phyloP scores from a whole-genome alignment of 1,140 invertebrate genomes.

The Drosophila jambulina region DNA sequence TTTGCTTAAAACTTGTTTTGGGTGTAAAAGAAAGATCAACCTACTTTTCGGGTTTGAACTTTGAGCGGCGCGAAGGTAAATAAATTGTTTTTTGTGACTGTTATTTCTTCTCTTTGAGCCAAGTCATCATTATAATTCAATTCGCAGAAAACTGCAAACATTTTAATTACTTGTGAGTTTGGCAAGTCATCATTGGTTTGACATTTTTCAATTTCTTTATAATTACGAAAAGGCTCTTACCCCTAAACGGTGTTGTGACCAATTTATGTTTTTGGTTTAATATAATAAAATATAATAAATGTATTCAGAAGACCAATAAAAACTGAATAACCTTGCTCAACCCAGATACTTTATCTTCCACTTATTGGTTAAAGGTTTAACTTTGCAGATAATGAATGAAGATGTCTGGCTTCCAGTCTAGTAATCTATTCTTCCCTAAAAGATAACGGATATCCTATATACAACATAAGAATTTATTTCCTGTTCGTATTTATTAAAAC shows the following conservation, averaged over 20 bases:
- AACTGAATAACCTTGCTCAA: too few species aligned
- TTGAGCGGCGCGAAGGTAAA: constrained; percentile 10
- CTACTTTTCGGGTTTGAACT: constrained; percentile 14
- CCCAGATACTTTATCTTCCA: neutral
- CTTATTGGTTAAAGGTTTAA: neutral
- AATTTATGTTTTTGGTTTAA: too few species aligned
- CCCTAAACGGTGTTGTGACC: neutral
- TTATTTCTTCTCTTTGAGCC: neutral
- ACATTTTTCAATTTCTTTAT: too few species aligned
- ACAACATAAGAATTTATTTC: neutral
- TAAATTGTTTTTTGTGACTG: neutral
- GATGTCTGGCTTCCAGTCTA: neutral
- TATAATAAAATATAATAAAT: too few species aligned
- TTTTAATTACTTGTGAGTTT: neutral
- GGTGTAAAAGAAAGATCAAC: neutral
- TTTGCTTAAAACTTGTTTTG: constrained; percentile 13
- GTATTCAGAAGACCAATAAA: too few species aligned
- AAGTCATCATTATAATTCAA: constrained; percentile 7
- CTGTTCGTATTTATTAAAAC: neutral
- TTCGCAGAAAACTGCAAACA: neutral
- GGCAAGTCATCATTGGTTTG: constrained; percentile 3
- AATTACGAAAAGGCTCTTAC: neutral
- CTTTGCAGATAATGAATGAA: neutral
- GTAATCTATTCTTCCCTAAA: neutral
- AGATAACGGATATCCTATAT: neutral